Base-by-base conservation (phyloP, 2,113 vertebrate species). In the Otocyon megalotis region DNA sequence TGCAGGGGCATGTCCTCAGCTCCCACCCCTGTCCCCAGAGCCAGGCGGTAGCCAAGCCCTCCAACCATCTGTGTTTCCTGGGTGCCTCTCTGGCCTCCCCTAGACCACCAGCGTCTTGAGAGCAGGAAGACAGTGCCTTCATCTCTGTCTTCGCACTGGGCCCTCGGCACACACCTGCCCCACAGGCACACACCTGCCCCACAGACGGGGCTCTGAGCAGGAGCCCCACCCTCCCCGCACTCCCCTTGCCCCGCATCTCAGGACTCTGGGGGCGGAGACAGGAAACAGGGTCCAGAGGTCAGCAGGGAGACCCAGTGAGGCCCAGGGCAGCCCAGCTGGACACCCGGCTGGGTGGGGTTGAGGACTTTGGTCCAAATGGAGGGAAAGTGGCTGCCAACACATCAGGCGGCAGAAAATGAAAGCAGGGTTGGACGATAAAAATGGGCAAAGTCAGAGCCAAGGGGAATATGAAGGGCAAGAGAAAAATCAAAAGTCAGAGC, bases 361-460 rank as follows among this genome's bases (percentile, higher is more conserved):
- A 89, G 97, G 96, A 97, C 98, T 98, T 98, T 96, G 97, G 96
- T 97, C 96, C 93, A 93, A 88, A 97, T 48, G 92, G 65, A 95
- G 35, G 76, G 96, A 94, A 97, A 74, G 95, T 81, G 65, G 92
- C 96, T 95, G 96, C 94, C 96, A 88, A 74, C 92, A 2, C 96
- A 86, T 96, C 96, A 92, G 96, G 97, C 81, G 5, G 88, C 71
- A 96, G 94, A 93, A 94, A 97, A 97, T 97, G 96, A 97, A 98
- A 97, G 97, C 80, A 93, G 93, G 88, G 50, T 32, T 48, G 87
- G 87, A 90, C 2, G 94, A 96, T 94, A 97, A 96, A 97, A 97
- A 97, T 63, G 95, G 97, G 97, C 95, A 94, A 85, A 97, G 95
- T 97, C 84, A 90, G 85, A 96, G 84, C 88, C 95, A 96, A 97